A percentile compares a stretch with the other conserved stretches of the same genome.
Conservation (phyloP, 2,888 invertebrate species). For the Stegophylla sp. region DNA sequence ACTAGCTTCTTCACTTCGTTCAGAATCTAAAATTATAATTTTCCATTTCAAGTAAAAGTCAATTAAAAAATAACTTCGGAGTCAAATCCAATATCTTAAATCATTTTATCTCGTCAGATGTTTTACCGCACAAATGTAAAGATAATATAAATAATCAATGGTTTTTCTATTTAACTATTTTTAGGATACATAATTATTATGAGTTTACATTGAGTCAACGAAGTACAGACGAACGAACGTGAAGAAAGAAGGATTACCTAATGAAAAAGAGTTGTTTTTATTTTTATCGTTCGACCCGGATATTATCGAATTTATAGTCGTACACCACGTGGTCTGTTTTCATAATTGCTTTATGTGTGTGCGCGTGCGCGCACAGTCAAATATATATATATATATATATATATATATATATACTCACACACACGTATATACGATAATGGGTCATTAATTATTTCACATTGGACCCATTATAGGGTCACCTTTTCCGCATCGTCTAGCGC, state of each 20-base stretch:
- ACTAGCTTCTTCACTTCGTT: no score
- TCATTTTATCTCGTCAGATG: no score
- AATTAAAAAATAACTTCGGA: no score
- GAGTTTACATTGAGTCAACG: not conserved
- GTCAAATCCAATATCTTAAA: no score
- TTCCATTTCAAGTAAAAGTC: no score
- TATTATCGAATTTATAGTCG: conserved; percentile 35
- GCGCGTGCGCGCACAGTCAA: not conserved
- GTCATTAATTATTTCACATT: conserved; percentile 58
- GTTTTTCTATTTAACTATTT: no score
- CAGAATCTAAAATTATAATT: no score
- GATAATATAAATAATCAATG: no score
- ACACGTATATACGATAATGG: conserved; percentile 39
- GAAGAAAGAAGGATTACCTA: not conserved
- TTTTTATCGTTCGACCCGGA: conserved; percentile 34
- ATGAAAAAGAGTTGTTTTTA: conserved; percentile 27
- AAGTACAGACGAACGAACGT: not conserved
- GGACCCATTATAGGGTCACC: conserved; percentile 58
- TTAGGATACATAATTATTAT: not conserved
- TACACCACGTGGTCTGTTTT: conserved; percentile 54
- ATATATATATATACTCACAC: not conserved
- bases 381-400: not conserved
- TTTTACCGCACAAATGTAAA: no score
- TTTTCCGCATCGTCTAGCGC: conserved; percentile 56
- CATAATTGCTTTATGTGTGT: conserved; percentile 32